These are phyloP conservation scores for Gymnoscelis rufifasciata DNA, from an alignment of 2,888 invertebrate genomes.

Conservation along the genomic window DNA sequence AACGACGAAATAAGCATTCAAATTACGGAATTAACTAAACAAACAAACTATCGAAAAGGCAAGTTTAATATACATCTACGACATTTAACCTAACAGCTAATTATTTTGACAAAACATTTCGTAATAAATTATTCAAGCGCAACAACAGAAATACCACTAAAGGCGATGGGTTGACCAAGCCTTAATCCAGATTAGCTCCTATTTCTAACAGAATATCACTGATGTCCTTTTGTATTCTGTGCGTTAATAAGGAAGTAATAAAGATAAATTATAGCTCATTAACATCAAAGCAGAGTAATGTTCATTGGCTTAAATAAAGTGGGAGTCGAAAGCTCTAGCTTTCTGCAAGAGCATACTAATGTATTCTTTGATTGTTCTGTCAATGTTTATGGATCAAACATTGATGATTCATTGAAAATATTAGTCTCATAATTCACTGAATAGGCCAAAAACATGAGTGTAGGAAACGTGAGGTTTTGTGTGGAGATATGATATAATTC, in stretches of 20 bases:
- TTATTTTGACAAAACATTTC: not conserved
- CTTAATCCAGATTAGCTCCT: not conserved
- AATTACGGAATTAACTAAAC: too few relatives aligned
- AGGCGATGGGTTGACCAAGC: not conserved
- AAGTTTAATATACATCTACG: too few relatives aligned
- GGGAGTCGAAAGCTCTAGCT: constrained; percentile 12
- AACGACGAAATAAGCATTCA: too few relatives aligned
- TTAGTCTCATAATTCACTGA: too few relatives aligned
- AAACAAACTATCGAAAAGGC: too few relatives aligned
- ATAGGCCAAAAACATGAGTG: too few relatives aligned
- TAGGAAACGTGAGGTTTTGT: too few relatives aligned
- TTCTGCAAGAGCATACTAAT: not conserved
- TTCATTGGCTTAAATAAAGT: constrained; percentile 15
- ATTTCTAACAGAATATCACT: constrained; percentile 11
- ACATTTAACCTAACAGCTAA: too few relatives aligned
- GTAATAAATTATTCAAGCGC: not conserved
- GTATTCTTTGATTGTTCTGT: constrained; percentile 1
- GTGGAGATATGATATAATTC: too few relatives aligned
- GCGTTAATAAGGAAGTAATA: constrained; percentile 29
- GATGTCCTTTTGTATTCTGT: constrained; percentile 20
- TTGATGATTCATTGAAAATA: not conserved
- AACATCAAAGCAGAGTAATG: constrained; percentile 27
- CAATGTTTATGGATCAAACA: not conserved
- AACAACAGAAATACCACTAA: not conserved
- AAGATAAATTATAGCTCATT: constrained; percentile 31